A percentile compares a stretch with the other conserved stretches of the same genome.
Conservation (phyloP, 30 jellyfish, hydroid and myxozoan species). For the Mastigias papua region DNA sequence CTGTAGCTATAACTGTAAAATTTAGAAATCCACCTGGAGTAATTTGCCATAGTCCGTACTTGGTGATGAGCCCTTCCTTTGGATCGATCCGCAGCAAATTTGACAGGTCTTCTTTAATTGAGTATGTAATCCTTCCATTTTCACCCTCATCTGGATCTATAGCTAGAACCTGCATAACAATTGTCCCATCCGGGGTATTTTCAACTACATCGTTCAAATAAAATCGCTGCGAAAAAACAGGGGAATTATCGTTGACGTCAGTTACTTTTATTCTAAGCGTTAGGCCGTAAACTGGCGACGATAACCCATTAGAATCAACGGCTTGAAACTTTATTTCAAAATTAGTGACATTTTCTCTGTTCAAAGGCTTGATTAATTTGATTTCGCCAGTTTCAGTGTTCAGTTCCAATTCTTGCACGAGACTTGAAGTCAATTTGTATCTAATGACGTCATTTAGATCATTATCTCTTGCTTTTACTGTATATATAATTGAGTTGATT, state of each 20-base stretch:
- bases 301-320: constrained; percentile 46
- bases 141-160: constrained; percentile 61
- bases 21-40: constrained; percentile 49
- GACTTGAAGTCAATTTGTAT: constrained; percentile 21
- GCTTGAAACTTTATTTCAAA: constrained; percentile 47
- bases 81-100: constrained; percentile 47
- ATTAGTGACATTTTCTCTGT: constrained; percentile 54
- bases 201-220: constrained; percentile 66
- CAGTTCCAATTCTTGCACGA: constrained; percentile 14
- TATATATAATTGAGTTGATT: constrained; percentile 33
- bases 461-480: constrained; percentile 45
- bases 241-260: constrained; percentile 78
- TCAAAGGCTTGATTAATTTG: constrained; percentile 9
- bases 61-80: constrained; percentile 53
- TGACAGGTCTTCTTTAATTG: constrained; percentile 33
- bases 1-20: constrained; percentile 63
- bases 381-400: constrained; percentile 49
- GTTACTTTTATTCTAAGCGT: constrained; percentile 25
- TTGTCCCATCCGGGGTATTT: constrained; percentile 73
- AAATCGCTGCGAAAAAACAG: constrained; percentile 52
- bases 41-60: constrained; percentile 48
- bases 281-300: constrained; percentile 47
- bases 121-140: constrained; percentile 54
- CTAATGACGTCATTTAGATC: constrained; percentile 63
- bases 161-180: constrained; percentile 61